Evolutionary conservation across 2,888 invertebrate genomes (phyloP).

Genomic region (Ethmia dodecea): DNA sequence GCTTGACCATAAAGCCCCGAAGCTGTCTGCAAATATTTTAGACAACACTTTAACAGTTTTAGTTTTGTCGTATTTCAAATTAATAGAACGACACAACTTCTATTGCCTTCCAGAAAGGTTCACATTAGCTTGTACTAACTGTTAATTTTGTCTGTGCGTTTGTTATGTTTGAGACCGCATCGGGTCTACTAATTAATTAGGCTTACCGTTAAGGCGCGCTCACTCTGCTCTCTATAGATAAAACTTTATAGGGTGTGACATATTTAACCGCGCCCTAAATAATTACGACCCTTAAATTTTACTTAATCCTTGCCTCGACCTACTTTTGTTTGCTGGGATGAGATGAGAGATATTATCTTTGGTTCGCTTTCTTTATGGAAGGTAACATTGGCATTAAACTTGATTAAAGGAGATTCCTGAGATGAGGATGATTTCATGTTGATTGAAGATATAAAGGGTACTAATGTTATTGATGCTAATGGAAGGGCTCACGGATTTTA

Average conservation of each 20-base stretch:
- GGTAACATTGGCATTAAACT: no score
- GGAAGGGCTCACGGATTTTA: no score
- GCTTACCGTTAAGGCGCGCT: constrained; percentile 49
- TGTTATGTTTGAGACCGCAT: constrained; percentile 47
- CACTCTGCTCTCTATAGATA: constrained; percentile 50
- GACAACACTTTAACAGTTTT: constrained; percentile 9
- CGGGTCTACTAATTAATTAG: constrained; percentile 66
- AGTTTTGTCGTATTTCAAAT: constrained; percentile 3
- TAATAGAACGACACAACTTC: no score
- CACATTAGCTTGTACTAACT: neutral
- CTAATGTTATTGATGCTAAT: no score
- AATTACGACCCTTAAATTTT: constrained; percentile 49
- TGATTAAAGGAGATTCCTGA: no score
- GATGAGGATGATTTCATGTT: no score
- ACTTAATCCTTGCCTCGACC: constrained; percentile 44
- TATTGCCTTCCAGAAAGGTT: no score
- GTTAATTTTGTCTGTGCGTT: constrained; percentile 27
- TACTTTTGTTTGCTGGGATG: constrained; percentile 24
- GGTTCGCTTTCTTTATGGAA: no score
- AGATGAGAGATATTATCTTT: neutral
- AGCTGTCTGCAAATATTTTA: constrained; percentile 15
- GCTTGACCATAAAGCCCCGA: constrained; percentile 20
- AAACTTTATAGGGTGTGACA: constrained; percentile 48
- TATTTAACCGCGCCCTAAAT: constrained; percentile 31
- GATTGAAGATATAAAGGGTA: no score